Conservation (phyloP, 2,797 vertebrate species). For the Centropyge bicolor region DNA sequence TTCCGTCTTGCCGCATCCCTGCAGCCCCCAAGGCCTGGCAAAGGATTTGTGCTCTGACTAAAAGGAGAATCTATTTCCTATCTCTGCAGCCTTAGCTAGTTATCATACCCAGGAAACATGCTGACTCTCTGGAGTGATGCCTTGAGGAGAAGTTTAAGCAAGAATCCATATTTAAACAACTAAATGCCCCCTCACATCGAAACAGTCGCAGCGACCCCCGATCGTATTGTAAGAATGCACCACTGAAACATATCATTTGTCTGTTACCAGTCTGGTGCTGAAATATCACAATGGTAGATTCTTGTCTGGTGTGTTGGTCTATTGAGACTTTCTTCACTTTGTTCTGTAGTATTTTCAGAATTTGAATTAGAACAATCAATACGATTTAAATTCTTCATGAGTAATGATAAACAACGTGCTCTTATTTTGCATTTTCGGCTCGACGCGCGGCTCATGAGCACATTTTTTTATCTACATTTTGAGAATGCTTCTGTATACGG, state of each 20-base stretch:
- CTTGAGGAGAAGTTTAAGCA: constrained; percentile 84
- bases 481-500: constrained; percentile 5
- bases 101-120: constrained; percentile 80
- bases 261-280: constrained; percentile 34
- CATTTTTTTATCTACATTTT: constrained; percentile 6
- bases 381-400: not conserved
- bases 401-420: constrained; percentile 1
- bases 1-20: constrained; percentile 75
- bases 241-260: constrained; percentile 51
- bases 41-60: constrained; percentile 80
- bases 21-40: constrained; percentile 79
- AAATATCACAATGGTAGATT: constrained; percentile 38
- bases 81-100: constrained; percentile 78
- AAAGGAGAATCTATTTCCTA: constrained; percentile 81
- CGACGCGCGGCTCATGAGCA: not conserved
- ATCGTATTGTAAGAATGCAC: constrained; percentile 59
- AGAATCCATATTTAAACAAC: constrained; percentile 87
- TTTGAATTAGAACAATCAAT: constrained; percentile 16
- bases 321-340: constrained; percentile 12
- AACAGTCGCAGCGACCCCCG: constrained; percentile 65
- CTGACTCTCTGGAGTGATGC: constrained; percentile 84
- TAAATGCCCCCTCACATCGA: constrained; percentile 80
- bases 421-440: constrained; percentile 9
- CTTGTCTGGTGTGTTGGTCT: not conserved
- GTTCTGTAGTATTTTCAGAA: constrained; percentile 25